Evolutionary conservation across 2,888 invertebrate species (phyloP), one percentile per base, ranked within the genome.

Genomic region (Leptopilina myrica): DNA sequence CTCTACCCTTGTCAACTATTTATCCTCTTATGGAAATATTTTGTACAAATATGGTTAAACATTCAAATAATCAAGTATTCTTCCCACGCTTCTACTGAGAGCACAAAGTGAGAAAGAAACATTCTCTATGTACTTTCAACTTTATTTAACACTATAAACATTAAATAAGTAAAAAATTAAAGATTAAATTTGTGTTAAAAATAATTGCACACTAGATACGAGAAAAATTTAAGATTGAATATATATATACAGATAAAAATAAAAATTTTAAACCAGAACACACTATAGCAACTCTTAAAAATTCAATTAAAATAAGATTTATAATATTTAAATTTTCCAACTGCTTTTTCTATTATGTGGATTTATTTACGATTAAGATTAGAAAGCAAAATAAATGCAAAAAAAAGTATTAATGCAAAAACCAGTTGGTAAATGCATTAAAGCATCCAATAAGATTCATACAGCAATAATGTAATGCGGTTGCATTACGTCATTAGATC

Each of bases 401-500:
- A 43, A 67, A 73, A 56, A n/a, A 73, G 56, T 56, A 56, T 33
- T 33, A 53, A 8, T 33, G 40, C 33, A 40, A 73, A 73, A 73
- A 33, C 49, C 56, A 26, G 73, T 73, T 69, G 43, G 53, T 26
- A 69, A 49, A 14, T 73, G 73, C 73, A 73, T 56, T 56, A 33
- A 33, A 11, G 12, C 64, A 40, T 40, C 40, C 26, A 69, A 26
- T 69, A 26, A 73, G 73, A 73, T 73, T 73, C 73, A 73, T 33
- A 53, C 6, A 43, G 43, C 6, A 43, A 26, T n/a, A 26, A 73
- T 73, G 73, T 73, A 73, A 73, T 73, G 53, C 33, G 73, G 73
- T 40, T 73, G 53, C 56, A 53, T 73, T 73, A 73, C 73, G 56
- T 73, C 73, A 73, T 73, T 73, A 73, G 53, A 69, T 69, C 12